Evolutionary conservation across 2,113 vertebrate species (phyloP), one percentile per base, ranked within the genome.

Genomic region (Plestiodon gilberti): DNA sequence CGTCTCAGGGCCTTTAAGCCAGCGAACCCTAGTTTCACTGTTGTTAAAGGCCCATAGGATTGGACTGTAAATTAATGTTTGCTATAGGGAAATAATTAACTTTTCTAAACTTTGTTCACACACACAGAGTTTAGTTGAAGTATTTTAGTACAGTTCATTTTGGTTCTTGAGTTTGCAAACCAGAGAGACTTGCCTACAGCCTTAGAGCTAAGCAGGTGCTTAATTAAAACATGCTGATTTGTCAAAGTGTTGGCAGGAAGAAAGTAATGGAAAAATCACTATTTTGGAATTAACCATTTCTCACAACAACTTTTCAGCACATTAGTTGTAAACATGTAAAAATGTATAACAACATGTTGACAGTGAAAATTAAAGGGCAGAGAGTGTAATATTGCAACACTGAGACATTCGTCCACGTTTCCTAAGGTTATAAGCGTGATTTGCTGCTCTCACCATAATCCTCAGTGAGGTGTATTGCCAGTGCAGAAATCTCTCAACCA

Each of bases 291-390:
- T n/a, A 73, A 33, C 48, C 23, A 22, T 55, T 30, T 71, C n/a
- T 57, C 65, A 25, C 40, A 83, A 62, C 61, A 61, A n/a, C 38
- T 75, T 74, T 82, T 83, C 71, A 83, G 1, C 35, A 83, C 75
- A 3, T 89, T 85, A 90, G 43, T 83, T 90, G 81, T 90, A 92
- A 89, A 92, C 82, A 84, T 89, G 23, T 75, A 82, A 88, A 91
- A 86, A 90, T 90, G 82, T 25, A 1, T 7, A 70, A 35, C 70
- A 65, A 80, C 62, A 71, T 70, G 2, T 38, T 57, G 48, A 82
- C 78, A 93, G 87, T 61, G 7, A 64, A 85, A 43, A 57, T 17
- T 25, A 48, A 48, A 48, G 4, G n/a, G 33, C 35, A 30, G n/a
- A 52, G 30, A 78, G 17, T 23, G 71, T 74, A 79, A 59, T 35